These are phyloP conservation scores for Plebejus argus DNA, from an alignment of 2,888 invertebrate genomes.

Conservation along the genomic window DNA sequence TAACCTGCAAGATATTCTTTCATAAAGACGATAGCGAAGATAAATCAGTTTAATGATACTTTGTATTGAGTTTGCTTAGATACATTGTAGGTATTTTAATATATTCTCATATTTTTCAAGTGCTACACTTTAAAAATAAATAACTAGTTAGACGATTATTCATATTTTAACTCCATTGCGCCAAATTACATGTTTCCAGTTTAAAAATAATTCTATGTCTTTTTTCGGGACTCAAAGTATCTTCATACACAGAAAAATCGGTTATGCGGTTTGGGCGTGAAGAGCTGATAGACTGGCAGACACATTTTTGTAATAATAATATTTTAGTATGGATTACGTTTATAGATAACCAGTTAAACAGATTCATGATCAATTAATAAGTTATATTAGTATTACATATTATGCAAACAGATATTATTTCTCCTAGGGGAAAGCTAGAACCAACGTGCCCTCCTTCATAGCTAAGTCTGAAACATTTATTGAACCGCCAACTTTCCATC, in stretches of 20 bases:
- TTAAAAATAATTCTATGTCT: background rate
- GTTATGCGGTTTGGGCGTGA: background rate
- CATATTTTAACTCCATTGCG: no score
- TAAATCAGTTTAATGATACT: background rate
- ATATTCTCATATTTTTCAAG: background rate
- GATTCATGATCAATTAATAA: background rate
- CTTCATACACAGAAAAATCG: background rate
- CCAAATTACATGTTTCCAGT: no score
- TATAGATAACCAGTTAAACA: no score
- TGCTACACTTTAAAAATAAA: background rate
- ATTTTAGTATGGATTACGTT: background rate
- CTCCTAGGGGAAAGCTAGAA: slow-evolving; percentile 72
- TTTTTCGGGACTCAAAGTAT: background rate
- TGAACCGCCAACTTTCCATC: slow-evolving; percentile 92
- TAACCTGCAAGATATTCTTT: slow-evolving; percentile 3
- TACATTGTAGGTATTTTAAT: background rate
- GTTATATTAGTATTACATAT: background rate
- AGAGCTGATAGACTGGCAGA: no score
- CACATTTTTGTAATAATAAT: background rate
- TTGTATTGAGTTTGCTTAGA: background rate
- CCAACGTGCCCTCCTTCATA: slow-evolving; percentile 92
- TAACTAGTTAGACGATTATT: background rate
- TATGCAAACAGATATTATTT: background rate
- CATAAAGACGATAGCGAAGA: background rate
- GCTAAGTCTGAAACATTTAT: slow-evolving; percentile 86